Evolutionary conservation across 2,888 invertebrate species (phyloP), one percentile per base, ranked within the genome.

Genomic region (Pomacea canaliculata): DNA sequence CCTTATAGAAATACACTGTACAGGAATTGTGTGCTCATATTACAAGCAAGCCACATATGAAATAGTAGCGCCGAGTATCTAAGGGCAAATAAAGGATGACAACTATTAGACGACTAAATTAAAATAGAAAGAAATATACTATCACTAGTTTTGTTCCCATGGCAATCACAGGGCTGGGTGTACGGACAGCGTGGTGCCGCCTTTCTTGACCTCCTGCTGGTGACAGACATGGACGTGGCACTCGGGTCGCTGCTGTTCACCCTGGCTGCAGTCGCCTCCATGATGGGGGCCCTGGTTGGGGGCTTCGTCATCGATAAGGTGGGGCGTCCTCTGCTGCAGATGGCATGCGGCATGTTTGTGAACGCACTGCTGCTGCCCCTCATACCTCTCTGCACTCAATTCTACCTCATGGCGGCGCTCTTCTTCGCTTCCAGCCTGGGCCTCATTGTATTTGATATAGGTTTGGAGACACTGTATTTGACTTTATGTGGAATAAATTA

Each of bases 191-290:
- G 72, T 13, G 72, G 72, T 12, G 66, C 72, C 18, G 66, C 56
- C n/a, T 72, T 72, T 51, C 66, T 72, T 48, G 72, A 72, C 72
- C 72, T 72, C 1, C 65, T 72, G 56, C 37, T 72, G 23, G 23
- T 72, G n/a, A 72, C 72, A 9, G 65, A 18, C 51, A 65, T 65
- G 5, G 66, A 72, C 56, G 51, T 72, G 56, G n/a, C 65, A 49
- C 51, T n/a, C 1, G 72, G 72, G 4, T 72, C 72, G 16, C 16
- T 66, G 19, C 66, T 72, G 48, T 72, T 72, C 72, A 65, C 66
- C 5, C 2, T 72, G 51, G 72, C 72, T 4, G 72, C 65, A n/a
- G 18, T 72, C 23, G 72, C 72, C 27, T 65, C 72, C 65, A 66
- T 72, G 8, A 51, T 23, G 4, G 72, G 51, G 23, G 65, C 23